A percentile compares a stretch with the other conserved stretches of the same genome.
These are phyloP conservation scores for Acanthis flammea DNA, from an alignment of 2,797 vertebrate genomes.

Conservation along the genomic window DNA sequence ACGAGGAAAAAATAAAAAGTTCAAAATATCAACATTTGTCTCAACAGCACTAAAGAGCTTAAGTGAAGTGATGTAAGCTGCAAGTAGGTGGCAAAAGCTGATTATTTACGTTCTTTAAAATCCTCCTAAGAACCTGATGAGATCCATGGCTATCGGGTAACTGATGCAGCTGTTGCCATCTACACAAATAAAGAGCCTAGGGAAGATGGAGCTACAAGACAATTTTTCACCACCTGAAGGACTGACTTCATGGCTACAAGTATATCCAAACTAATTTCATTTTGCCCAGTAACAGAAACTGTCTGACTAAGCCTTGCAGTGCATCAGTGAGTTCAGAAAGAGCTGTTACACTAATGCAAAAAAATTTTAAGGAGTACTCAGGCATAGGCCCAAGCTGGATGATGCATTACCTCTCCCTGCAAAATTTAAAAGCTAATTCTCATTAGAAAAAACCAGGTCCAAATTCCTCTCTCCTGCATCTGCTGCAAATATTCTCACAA, in stretches of 20 bases:
- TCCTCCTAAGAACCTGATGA: not conserved
- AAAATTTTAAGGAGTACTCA: not conserved
- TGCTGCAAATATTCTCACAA: not conserved
- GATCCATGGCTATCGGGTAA: not conserved
- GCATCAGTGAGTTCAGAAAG: not conserved
- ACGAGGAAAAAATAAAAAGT: rapidly evolving
- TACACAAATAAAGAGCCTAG: not conserved
- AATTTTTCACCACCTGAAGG: not conserved
- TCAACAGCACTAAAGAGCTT: not conserved
- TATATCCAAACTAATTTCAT: not conserved
- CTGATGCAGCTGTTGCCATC: not conserved
- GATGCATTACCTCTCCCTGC: rapidly evolving
- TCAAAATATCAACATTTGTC: not conserved
- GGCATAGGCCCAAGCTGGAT: not conserved
- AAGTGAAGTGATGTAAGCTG: not conserved
- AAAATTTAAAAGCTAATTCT: not conserved
- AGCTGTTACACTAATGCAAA: not conserved
- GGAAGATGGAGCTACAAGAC: not conserved
- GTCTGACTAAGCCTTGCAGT: not conserved
- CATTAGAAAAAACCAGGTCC: not conserved
- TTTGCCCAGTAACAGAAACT: not conserved
- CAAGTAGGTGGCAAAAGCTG: not conserved
- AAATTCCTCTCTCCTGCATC: not conserved
- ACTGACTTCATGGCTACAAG: not conserved
- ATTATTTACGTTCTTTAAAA: not conserved